phyloP scores from a whole-genome alignment of 1,140 invertebrate species.

The Cephus cinctus region DNA sequence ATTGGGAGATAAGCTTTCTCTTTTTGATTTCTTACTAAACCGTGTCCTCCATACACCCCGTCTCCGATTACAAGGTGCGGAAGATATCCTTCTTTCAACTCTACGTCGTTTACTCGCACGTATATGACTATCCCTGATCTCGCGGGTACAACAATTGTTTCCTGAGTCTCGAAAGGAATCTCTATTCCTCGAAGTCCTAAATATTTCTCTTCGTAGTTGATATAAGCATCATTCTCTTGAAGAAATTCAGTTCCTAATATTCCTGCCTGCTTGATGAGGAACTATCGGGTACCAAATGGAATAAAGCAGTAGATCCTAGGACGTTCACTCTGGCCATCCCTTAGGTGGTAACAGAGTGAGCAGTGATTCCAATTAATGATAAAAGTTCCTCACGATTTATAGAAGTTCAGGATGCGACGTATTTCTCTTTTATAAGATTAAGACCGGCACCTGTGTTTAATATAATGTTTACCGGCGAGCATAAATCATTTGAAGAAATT shows the following conservation, averaged over 20 bases:
- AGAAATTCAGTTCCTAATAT: slow-evolving; percentile 7
- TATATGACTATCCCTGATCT: not conserved
- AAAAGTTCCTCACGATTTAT: too few species aligned
- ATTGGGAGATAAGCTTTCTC: slow-evolving; percentile 1
- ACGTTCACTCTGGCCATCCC: too few species aligned
- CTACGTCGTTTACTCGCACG: not conserved
- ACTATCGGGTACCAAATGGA: slow-evolving; percentile 5
- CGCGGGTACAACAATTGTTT: slow-evolving; percentile 1
- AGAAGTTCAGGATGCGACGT: too few species aligned
- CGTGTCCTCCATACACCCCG: not conserved
- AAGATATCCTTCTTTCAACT: slow-evolving; percentile 6
- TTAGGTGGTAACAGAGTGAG: too few species aligned
- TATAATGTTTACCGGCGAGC: too few species aligned
- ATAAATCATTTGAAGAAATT: too few species aligned
- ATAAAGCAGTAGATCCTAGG: too few species aligned
- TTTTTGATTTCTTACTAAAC: slow-evolving; percentile 3
- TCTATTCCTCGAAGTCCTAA: not conserved
- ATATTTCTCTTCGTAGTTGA: not conserved
- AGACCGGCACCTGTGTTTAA: too few species aligned
- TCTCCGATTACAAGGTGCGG: slow-evolving; percentile 3
- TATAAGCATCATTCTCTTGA: not conserved
- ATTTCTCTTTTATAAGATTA: too few species aligned
- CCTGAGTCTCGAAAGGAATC: not conserved
- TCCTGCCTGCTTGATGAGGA: slow-evolving; percentile 2
- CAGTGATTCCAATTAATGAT: too few species aligned